Evolutionary conservation across 1,140 invertebrate species (phyloP).

Genomic region (Drosophila eugracilis): DNA sequence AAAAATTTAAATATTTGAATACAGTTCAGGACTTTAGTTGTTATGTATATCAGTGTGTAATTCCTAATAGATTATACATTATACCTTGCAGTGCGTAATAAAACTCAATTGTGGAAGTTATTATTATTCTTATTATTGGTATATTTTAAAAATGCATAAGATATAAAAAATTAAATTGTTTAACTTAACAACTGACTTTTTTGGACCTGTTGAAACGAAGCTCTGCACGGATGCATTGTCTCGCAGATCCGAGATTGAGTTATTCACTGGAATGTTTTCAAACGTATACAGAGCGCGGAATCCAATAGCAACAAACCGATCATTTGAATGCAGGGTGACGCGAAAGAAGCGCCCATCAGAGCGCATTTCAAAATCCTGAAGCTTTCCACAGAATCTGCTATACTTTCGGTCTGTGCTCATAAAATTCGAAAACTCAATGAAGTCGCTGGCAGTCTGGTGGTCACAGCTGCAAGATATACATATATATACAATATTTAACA

Average conservation of each 20-base stretch:
- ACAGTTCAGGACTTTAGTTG: too few relatives aligned
- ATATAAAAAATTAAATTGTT: background rate
- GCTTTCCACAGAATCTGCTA: conserved; percentile 93
- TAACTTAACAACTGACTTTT: background rate
- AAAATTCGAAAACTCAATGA: conserved; percentile 97
- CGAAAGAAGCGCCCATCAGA: conserved; percentile 97
- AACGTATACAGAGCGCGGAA: conserved; percentile 97
- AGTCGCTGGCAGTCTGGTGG: conserved; percentile 94
- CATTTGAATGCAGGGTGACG: conserved; percentile 97
- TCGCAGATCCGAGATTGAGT: conserved; percentile 17
- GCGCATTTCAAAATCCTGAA: conserved; percentile 90
- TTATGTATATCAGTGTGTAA: too few relatives aligned
- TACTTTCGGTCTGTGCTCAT: conserved; percentile 94
- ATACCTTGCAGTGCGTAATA: too few relatives aligned
- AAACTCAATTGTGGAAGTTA: too few relatives aligned
- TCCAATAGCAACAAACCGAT: conserved; percentile 95
- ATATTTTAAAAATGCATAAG: conserved; percentile 1
- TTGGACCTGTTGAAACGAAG: conserved; percentile 45
- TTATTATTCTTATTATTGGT: background rate
- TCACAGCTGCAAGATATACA: conserved; percentile 95
- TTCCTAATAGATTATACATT: too few relatives aligned
- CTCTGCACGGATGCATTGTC: conserved; percentile 82
- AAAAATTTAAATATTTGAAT: background rate
- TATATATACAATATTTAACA: background rate
- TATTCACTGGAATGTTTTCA: conserved; percentile 54